Base-by-base conservation (phyloP, 2,113 vertebrate genomes). In the Chlorodrepanis virens region DNA sequence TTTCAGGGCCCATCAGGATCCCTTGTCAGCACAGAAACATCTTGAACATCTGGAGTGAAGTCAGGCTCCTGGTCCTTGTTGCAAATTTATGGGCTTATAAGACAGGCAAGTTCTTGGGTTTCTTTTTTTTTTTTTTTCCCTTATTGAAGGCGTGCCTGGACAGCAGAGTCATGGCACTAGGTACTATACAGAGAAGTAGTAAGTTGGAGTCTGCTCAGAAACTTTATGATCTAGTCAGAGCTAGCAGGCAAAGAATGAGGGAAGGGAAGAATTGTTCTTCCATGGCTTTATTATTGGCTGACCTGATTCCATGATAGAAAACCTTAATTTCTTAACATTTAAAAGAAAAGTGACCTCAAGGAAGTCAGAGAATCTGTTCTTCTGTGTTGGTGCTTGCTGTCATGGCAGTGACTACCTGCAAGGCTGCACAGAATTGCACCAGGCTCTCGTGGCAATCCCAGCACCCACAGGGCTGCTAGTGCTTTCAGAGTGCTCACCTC, bases 181-280 rank as follows among this genome's bases (percentile, higher is more conserved):
- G 27, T 76, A 42, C 37, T 65, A 8, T 23, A 70, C 23, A 71
- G 56, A 89, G 33, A 68, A 84, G 25, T 24, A 78, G 47, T 76
- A 68, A 56, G 49, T 33, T 5, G 3, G n/a, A 71, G 35, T 39
- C 78, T 93, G 57, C 74, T 89, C 45, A 54, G 95, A 94, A 95
- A 60, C 20, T 44, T 79, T 84, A 24, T 27, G 40, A 45, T 68
- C 40, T 86, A 57, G 13, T 61, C 57, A 82, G 53, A 85, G 25
- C 39, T 54, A 70, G 42, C 33, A 74, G 70, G 56, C 70, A 87
- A 83, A 90, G 42, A 24, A 0, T 71, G 53, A 76, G 45, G 63
- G 47, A 71, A 70, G n/a, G 54, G 21, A 64, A 69, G 42, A 3
- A 11, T 28, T 82, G 12, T 44, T 87, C n/a, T 71, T 87, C 5